Base-by-base conservation (phyloP, 2,113 vertebrate genomes). In the Muntiacus muntjak region DNA sequence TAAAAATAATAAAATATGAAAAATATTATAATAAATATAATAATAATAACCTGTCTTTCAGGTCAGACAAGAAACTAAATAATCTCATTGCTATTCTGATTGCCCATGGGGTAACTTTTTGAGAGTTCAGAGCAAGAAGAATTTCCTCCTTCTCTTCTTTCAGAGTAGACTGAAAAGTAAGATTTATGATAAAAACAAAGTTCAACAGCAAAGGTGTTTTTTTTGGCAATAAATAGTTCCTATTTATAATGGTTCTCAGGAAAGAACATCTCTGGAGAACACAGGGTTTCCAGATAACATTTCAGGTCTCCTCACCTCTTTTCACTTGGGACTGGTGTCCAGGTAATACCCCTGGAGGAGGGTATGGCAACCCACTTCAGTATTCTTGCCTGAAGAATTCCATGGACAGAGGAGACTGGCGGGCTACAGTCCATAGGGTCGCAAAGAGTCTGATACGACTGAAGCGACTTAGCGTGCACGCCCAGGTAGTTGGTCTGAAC, bases 391-490 rank as follows among this genome's bases (percentile, higher is more conserved):
- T 40, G 67, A 40, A 71, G 67, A 40, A 71, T 40, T 40, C 64
- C 67, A 40, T 71, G 19, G n/a, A 71, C n/a, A 71, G 67, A 40
- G 5, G 67, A 71, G 67, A 40, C 67, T 71, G n/a, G 67, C 0
- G 2, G 67, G 19, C 67, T 71, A 40, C 8, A 23, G 67, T 40
- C n/a, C 10, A 40, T 40, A 40, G 67, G 67, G 11, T 71, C 10
- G 2, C 67, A 71, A 40, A 71, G 64, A 71, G 33, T 21, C 64
- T 71, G 67, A 71, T n/a, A 23, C 0, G 19, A 71, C n/a, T 23
- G n/a, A 71, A 71, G n/a, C 1, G 2, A 71, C n/a, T 40, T 40
- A 40, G 19, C 5, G 6, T 71, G n/a, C 67, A 40, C 1, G 0
- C 67, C 67, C 5, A 40, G 25, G 26, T 8, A 87, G 21, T 78